phyloP scores from a whole-genome alignment of 2,797 vertebrate genomes.

The Iguana delicatissima region DNA sequence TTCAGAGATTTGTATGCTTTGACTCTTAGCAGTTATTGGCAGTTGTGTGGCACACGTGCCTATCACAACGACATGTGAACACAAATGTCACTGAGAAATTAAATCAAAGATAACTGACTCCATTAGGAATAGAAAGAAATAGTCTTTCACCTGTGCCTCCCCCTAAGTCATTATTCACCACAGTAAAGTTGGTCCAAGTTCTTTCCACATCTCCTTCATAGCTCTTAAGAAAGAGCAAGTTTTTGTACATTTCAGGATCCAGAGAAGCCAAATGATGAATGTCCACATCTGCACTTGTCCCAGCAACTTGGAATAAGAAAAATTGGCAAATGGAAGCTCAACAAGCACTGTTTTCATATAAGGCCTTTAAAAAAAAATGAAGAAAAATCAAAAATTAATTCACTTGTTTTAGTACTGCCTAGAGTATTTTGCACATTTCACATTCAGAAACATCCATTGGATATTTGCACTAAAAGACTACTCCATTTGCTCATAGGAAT shows the following conservation, averaged over 20 bases:
- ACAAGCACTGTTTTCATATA: constrained; percentile 99
- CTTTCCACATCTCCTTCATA: constrained; percentile 97
- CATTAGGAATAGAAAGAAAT: background rate
- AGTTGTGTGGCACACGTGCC: constrained; percentile 69
- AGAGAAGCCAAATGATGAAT: constrained; percentile 97
- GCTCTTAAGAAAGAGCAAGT: constrained; percentile 98
- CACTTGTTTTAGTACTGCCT: constrained; percentile 7
- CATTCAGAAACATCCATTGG: background rate
- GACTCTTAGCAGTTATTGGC: constrained; percentile 49
- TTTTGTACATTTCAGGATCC: constrained; percentile 97
- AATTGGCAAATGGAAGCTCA: constrained; percentile 96
- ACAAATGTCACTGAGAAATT: constrained; percentile 66
- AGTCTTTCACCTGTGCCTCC: constrained; percentile 90
- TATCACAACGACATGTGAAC: constrained; percentile 75
- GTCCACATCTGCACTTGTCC: constrained; percentile 97
- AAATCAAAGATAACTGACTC: constrained; percentile 80
- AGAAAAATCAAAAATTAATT: background rate
- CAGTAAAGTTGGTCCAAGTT: constrained; percentile 98
- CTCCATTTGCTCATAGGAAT: background rate
- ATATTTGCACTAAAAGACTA: background rate
- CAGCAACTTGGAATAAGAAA: constrained; percentile 96
- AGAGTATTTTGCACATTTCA: background rate
- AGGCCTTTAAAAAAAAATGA: constrained; percentile 81
- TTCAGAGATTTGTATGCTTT: constrained; percentile 71
- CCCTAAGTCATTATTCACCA: constrained; percentile 98